Conservation (phyloP, 2,113 vertebrate species). For the Struthio camelus region DNA sequence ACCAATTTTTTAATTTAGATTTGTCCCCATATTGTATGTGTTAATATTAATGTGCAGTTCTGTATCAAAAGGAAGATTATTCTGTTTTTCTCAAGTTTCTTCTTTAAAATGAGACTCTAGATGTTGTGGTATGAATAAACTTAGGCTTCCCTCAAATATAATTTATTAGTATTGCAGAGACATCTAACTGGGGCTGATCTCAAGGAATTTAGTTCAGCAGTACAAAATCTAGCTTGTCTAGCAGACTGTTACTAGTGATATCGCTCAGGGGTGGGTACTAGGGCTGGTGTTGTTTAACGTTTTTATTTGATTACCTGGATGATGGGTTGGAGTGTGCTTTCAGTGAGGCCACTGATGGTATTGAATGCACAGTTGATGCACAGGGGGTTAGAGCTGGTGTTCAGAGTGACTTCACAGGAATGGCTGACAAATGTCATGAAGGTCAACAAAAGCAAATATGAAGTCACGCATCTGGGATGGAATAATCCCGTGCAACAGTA, state of each 20-base stretch:
- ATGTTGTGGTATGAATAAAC: background rate
- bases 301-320: background rate
- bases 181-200: background rate
- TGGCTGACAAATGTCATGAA: background rate
- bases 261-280: background rate
- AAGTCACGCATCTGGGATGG: background rate
- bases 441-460: background rate
- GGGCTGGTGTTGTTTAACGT: background rate
- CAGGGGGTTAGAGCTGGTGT: background rate
- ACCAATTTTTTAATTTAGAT: background rate
- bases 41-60: background rate
- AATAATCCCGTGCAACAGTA: background rate
- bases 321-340: background rate
- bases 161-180: background rate
- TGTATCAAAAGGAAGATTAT: background rate
- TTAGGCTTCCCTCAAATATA: rapidly evolving
- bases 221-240: background rate
- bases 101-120: background rate
- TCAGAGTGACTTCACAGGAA: background rate
- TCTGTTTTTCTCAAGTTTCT: background rate
- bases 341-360: background rate
- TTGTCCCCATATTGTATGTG: background rate
- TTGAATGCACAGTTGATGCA: background rate
- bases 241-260: background rate
- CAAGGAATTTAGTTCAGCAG: background rate